Evolutionary conservation across 2,113 vertebrate genomes (phyloP), one percentile per base, ranked within the genome.

Genomic region (Phyllostomus hastatus): DNA sequence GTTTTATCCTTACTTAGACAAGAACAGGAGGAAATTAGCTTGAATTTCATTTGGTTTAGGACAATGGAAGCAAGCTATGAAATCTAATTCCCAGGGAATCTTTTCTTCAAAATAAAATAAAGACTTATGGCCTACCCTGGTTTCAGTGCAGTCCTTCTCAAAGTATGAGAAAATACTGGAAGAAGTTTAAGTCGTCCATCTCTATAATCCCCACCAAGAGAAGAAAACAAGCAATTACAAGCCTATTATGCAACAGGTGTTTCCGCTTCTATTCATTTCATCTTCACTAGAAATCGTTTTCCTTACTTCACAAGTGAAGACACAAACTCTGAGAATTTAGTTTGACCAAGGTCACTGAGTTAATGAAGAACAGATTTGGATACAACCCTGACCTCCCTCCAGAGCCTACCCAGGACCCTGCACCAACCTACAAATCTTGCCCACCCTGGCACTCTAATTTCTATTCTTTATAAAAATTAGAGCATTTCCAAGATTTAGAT

Each of bases 31-130:
- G 89, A 87, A 86, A 91, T 82, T 24, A 93, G 91, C 86, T 97
- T 97, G 91, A 94, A 94, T 98, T 98, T 96, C 97, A 94, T 91
- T 96, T 87, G 67, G 61, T 85, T 94, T 89, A 88, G 78, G 87
- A 82, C 86, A 87, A 97, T 96, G 91, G 91, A 80, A 95, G 50
- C 82, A 96, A 96, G 86, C 88, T 96, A 96, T 96, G 97, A 97
- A 97, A 98, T 97, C 69, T 96, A 97, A 98, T 94, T 96, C 97
- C 91, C 52, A 81, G 78, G 73, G 95, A 97, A 95, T 89, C 72
- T 95, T 95, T 96, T 70, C 28, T 85, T 95, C 88, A 86, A 89
- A 93, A 96, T 95, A 92, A 85, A 81, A 92, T 24, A 91, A 52
- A 86, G 80, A 91, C 67, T 95, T 73, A 89, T 15, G 31, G 95